Evolutionary conservation across 2,797 vertebrate genomes (phyloP).

Genomic region (Geotrypetes seraphini): DNA sequence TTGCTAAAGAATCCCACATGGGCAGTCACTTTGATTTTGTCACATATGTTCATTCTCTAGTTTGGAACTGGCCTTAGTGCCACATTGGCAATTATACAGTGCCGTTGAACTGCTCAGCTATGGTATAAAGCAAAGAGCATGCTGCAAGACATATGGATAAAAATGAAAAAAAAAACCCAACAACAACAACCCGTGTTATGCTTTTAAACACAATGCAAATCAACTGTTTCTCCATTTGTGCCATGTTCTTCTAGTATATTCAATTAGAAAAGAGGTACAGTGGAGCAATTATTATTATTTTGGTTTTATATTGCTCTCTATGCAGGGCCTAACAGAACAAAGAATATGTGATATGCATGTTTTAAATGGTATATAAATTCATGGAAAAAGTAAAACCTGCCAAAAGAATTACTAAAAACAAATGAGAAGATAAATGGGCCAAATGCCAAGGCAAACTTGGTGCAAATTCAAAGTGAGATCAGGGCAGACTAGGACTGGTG

Average conservation of each 20-base stretch:
- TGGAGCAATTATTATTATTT: not conserved
- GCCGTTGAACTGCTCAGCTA: not conserved
- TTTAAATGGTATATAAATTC: too few species aligned
- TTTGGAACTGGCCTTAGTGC: constrained; percentile 5
- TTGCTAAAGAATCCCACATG: constrained; percentile 1
- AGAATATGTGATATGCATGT: too few species aligned
- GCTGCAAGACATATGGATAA: constrained; percentile 1
- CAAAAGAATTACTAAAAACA: too few species aligned
- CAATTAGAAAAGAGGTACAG: not conserved
- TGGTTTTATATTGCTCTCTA: too few species aligned
- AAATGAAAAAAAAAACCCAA: accelerated
- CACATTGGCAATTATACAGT: constrained; percentile 1
- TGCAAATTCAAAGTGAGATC: too few species aligned
- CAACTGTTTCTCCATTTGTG: accelerated
- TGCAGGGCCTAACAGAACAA: too few species aligned
- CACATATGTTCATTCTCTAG: constrained; percentile 9
- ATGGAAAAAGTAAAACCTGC: too few species aligned
- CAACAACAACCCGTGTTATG: too few species aligned
- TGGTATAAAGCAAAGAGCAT: not conserved
- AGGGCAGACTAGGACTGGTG: too few species aligned
- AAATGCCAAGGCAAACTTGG: too few species aligned
- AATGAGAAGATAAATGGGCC: too few species aligned
- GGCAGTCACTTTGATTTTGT: too few species aligned
- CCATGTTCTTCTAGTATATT: not conserved
- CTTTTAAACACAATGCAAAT: not conserved